These are phyloP conservation scores for Orientallactaga sibirica DNA, from an alignment of 2,797 vertebrate species.

Conservation along the genomic window DNA sequence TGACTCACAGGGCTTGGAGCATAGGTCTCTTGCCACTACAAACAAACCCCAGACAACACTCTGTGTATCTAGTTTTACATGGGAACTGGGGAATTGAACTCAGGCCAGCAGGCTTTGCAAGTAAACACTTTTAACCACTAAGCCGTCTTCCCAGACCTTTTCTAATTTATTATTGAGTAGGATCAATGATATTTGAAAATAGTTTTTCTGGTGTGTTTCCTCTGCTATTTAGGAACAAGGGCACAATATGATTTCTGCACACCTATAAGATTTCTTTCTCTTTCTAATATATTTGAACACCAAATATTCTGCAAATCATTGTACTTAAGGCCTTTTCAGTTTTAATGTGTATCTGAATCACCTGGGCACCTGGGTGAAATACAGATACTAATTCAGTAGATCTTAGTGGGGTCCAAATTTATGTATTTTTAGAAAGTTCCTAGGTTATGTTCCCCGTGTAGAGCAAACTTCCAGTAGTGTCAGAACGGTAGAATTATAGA, in stretches of 20 bases:
- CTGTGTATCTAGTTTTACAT: too few relatives aligned
- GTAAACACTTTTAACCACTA: too few relatives aligned
- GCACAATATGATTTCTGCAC: not conserved
- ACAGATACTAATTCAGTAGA: not conserved
- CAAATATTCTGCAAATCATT: not conserved
- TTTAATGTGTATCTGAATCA: not conserved
- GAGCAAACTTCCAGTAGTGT: not conserved
- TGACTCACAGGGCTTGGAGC: slow-evolving; percentile 14
- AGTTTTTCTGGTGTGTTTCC: not conserved
- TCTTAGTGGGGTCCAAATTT: not conserved
- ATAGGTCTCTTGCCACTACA: too few relatives aligned
- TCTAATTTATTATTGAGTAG: not conserved
- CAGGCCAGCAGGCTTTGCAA: too few relatives aligned
- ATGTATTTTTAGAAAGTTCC: not conserved
- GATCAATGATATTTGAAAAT: not conserved
- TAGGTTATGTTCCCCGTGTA: not conserved
- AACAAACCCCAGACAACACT: too few relatives aligned
- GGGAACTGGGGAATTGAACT: too few relatives aligned
- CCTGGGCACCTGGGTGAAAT: not conserved
- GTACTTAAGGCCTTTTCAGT: not conserved
- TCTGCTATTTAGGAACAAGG: slow-evolving; percentile 1
- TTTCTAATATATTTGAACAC: not conserved
- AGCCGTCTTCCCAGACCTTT: not conserved
- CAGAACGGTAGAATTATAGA: not conserved
- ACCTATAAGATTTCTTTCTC: not conserved